Percentiles rank a stretch among this genome's conserved stretches.
These are phyloP conservation scores for Conchocele bisecta DNA, from an alignment of 2,888 invertebrate genomes.

Conservation along the genomic window DNA sequence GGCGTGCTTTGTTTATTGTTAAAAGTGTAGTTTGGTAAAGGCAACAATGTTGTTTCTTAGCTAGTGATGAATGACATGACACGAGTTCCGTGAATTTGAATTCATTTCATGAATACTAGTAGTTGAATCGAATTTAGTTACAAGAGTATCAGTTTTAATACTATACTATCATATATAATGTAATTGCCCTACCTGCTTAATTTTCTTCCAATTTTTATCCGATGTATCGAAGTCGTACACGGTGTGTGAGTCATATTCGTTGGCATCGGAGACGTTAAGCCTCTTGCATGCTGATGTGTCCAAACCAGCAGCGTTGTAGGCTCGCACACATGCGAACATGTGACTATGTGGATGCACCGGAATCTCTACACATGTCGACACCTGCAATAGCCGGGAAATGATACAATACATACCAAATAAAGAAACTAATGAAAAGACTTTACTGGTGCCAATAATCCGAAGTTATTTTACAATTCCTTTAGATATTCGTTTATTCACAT, in stretches of 20 bases:
- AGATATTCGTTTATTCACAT: too few species aligned
- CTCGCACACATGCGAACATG: slow-evolving; percentile 17
- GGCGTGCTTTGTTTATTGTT: too few species aligned
- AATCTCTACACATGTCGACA: slow-evolving; percentile 1
- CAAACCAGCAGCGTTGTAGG: slow-evolving; percentile 4
- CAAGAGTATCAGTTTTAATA: not conserved
- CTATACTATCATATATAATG: not conserved
- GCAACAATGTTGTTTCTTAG: too few species aligned
- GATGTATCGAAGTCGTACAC: slow-evolving; percentile 35
- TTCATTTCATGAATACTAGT: too few species aligned
- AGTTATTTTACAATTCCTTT: too few species aligned
- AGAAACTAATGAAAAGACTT: too few species aligned
- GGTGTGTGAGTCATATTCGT: not conserved
- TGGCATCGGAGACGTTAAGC: not conserved
- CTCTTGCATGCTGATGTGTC: not conserved
- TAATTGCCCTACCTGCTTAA: slow-evolving; percentile 14
- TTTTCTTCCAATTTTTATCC: not conserved
- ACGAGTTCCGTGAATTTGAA: too few species aligned
- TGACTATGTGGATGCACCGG: slow-evolving; percentile 4
- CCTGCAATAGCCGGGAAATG: slow-evolving; percentile 10
- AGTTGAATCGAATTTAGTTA: too few species aligned
- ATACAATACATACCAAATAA: too few species aligned
- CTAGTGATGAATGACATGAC: too few species aligned
- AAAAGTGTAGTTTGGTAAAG: too few species aligned
- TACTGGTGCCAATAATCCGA: too few species aligned